Conservation (phyloP, 2,797 vertebrate species). For the Etheostoma nigrum region DNA sequence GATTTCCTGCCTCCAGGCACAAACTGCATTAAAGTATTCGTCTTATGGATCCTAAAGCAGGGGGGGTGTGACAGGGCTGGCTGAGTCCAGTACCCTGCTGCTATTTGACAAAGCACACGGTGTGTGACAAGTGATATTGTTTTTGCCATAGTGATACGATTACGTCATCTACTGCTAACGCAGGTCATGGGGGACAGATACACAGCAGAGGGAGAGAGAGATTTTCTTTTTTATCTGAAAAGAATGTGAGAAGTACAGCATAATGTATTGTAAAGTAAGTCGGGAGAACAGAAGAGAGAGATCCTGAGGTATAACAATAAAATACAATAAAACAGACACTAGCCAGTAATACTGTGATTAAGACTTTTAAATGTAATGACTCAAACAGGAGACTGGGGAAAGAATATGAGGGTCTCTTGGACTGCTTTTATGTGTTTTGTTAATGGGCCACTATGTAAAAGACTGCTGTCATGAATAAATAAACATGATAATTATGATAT, state of each 20-base stretch:
- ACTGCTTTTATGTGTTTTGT: constrained; percentile 26
- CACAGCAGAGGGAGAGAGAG: constrained; percentile 9
- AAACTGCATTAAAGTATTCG: constrained; percentile 3
- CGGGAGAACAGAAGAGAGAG: background rate
- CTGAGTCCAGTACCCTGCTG: constrained; percentile 24
- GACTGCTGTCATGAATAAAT: constrained; percentile 50
- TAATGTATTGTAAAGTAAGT: constrained; percentile 25
- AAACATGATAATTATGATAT: constrained; percentile 53
- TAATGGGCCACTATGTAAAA: constrained; percentile 46
- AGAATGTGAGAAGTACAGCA: constrained; percentile 39
- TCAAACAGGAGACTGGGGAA: constrained; percentile 23
- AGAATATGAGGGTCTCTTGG: constrained; percentile 16
- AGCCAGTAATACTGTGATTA: constrained; percentile 31
- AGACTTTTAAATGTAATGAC: constrained; percentile 14
- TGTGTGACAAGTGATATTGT: background rate
- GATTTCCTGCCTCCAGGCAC: constrained; percentile 13
- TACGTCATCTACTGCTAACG: constrained; percentile 8
- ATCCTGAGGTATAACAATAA: background rate
- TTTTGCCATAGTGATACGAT: constrained; percentile 4
- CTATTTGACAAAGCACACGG: constrained; percentile 19
- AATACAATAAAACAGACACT: constrained; percentile 2
- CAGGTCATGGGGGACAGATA: background rate
- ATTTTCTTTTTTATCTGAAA: constrained; percentile 28
- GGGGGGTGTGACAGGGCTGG: background rate
- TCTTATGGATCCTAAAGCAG: constrained; percentile 28